Evolutionary conservation across 2,888 invertebrate species (phyloP).

Genomic region (Petrophora chlorosata): DNA sequence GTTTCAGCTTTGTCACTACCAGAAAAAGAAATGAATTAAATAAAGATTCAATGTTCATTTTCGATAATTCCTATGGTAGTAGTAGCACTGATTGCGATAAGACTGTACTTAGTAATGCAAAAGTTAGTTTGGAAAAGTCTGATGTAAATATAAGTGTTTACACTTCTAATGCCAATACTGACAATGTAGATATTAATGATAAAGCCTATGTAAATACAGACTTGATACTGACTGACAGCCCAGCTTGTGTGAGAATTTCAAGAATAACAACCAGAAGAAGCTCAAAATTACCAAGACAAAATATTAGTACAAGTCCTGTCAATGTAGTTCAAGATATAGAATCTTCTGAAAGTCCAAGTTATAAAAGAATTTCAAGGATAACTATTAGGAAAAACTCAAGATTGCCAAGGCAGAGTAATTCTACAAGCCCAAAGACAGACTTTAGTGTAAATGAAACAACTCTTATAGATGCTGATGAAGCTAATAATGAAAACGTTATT

Average conservation of each 20-base stretch:
- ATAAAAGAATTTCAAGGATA: constrained; percentile 13
- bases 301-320: constrained; percentile 1
- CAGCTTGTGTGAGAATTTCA: constrained; percentile 2
- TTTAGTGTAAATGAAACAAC: constrained; percentile 17
- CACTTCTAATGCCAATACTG: not conserved
- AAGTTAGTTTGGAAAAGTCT: constrained; percentile 22
- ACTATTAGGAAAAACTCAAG: constrained; percentile 14
- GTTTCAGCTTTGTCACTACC: constrained; percentile 70
- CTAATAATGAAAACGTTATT: constrained; percentile 3
- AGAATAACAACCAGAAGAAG: constrained; percentile 13
- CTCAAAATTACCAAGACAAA: constrained; percentile 12
- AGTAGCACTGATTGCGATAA: constrained; percentile 57
- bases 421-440: constrained; percentile 13
- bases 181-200: not conserved
- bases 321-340: not conserved
- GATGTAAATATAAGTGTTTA: constrained; percentile 6
- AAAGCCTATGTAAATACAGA: not conserved
- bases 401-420: constrained; percentile 10
- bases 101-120: constrained; percentile 52
- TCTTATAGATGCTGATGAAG: constrained; percentile 6
- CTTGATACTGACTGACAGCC: not conserved
- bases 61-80: constrained; percentile 53
- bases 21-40: constrained; percentile 61
- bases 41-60: constrained; percentile 57
- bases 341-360: not conserved